Evolutionary conservation across 1,140 invertebrate species (phyloP).

Genomic region (Ditylenchus dipsaci): DNA sequence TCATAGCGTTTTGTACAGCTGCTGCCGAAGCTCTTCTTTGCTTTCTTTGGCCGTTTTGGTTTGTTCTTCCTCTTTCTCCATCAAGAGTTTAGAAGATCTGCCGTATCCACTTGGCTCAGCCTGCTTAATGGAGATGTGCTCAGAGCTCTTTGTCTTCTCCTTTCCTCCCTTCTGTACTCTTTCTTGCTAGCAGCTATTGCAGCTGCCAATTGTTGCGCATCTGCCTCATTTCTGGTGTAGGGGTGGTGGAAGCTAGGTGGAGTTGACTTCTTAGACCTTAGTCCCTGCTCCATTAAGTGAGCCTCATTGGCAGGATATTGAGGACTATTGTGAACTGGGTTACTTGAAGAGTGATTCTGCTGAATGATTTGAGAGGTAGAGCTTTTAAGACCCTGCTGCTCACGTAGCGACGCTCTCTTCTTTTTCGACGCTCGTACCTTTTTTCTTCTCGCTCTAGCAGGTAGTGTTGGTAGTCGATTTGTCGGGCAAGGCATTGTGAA

Average conservation of each 20-base stretch:
- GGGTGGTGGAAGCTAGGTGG: slow-evolving; percentile 10
- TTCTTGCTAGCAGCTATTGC: slow-evolving; percentile 4
- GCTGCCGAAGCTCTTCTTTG: not conserved
- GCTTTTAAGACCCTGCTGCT: slow-evolving; percentile 3
- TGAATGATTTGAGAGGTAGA: not conserved
- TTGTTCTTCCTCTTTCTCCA: not conserved
- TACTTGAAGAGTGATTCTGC: not conserved
- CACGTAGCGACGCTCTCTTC: slow-evolving; percentile 33
- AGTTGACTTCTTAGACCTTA: not conserved
- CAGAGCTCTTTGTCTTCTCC: slow-evolving; percentile 3
- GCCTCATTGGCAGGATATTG: not conserved
- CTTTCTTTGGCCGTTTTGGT: not conserved
- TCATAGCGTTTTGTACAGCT: not conserved
- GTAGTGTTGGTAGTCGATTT: slow-evolving; percentile 57
- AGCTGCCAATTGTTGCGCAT: not conserved
- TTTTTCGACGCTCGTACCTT: slow-evolving; percentile 43
- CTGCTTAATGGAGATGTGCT: slow-evolving; percentile 6
- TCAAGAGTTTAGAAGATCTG: not conserved
- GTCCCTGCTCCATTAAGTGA: not conserved
- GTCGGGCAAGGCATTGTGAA: slow-evolving; percentile 51
- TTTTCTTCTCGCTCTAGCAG: slow-evolving; percentile 51
- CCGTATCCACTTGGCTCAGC: not conserved
- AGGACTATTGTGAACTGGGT: not conserved
- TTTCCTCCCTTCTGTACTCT: slow-evolving; percentile 1
- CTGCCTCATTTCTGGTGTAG: slow-evolving; percentile 1